phyloP scores from a whole-genome alignment of 2,797 vertebrate species.

The Danio choprae region DNA sequence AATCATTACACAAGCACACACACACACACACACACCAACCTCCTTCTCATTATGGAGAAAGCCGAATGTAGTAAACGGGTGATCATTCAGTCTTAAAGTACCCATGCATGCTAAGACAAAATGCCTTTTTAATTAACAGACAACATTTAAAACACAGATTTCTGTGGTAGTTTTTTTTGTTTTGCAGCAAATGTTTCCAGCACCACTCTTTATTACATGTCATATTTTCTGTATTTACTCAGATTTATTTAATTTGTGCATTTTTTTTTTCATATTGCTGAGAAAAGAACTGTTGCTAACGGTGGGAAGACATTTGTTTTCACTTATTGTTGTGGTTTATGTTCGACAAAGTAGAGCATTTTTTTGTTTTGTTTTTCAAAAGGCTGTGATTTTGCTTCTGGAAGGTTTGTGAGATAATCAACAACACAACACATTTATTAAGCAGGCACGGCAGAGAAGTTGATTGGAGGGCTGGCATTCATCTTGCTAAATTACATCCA shows the following conservation, averaged over 20 bases:
- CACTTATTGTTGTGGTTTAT: not conserved
- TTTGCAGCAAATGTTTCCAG: not conserved
- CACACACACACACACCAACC: slow-evolving; percentile 32
- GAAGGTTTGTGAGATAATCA: slow-evolving; percentile 42
- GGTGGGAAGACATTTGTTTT: not conserved
- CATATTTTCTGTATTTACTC: not conserved
- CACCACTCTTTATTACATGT: not conserved
- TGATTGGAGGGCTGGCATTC: slow-evolving; percentile 21
- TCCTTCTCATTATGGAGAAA: slow-evolving; percentile 35
- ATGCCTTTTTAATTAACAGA: not conserved
- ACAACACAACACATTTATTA: slow-evolving; percentile 43
- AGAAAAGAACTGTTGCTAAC: not conserved
- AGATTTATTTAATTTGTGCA: not conserved
- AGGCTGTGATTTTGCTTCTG: slow-evolving; percentile 19
- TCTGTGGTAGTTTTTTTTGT: not conserved
- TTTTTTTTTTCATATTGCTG: not conserved
- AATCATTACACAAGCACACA: slow-evolving; percentile 57
- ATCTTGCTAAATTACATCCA: slow-evolving; percentile 26
- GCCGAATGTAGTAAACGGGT: not conserved
- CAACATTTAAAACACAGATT: not conserved
- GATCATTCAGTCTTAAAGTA: not conserved
- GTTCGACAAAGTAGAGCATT: not conserved
- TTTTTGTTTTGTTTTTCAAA: slow-evolving; percentile 20
- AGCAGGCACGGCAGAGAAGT: slow-evolving; percentile 28
- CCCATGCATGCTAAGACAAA: not conserved